Base-by-base conservation (phyloP, 2,888 invertebrate species). In the Trissoscelio sp. region DNA sequence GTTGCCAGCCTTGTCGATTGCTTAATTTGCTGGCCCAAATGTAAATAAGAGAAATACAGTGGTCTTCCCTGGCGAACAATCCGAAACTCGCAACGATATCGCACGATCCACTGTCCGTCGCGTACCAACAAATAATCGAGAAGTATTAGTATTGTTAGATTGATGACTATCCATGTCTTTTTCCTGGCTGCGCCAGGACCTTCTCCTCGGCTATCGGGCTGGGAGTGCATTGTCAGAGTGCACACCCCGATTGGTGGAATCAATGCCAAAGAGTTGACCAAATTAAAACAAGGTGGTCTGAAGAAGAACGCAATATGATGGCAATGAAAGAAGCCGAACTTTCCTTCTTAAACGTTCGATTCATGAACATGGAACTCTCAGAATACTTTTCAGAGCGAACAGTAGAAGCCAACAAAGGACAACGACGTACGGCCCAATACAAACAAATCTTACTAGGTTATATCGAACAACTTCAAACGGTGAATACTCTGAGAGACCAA, bases 321-420 rank as follows among this genome's bases (percentile, higher is more conserved):
- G 74, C 79, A 3, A n/a, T 2, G 5, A 37, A 14, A 28, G 79
- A 80, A 39, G 62, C 62, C 0, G 11, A 24, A 22, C 48, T 80
- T 0, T 55, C 62, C 0, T 9, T 20, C 0, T 24, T 28, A 16
- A 57, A 60, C 1, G 53, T 12, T 0, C 22, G 58, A 20, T 75
- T 73, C 24, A 58, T 83, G 5, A 84, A 84, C 37, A 58, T 69
- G 14, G 72, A 66, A 7, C 57, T 83, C 3, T 0, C 9, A 1
- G 14, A n/a, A 9, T 34, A 2, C 9, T 82, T 82, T 14, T 34
- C 64, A 0, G 12, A 74, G 4, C 31, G 48, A 12, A 44, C 48
- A 1, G 0, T 70, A 1, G 57, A 69, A 7, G 18, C 69, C 0
- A 69, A 57, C 3, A 69, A 69, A 14, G 46, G 67, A 11, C 18